A percentile compares a stretch with the other conserved stretches of the same genome.
Conservation (phyloP, 2,113 vertebrate genomes). For the Jaculus jaculus region DNA sequence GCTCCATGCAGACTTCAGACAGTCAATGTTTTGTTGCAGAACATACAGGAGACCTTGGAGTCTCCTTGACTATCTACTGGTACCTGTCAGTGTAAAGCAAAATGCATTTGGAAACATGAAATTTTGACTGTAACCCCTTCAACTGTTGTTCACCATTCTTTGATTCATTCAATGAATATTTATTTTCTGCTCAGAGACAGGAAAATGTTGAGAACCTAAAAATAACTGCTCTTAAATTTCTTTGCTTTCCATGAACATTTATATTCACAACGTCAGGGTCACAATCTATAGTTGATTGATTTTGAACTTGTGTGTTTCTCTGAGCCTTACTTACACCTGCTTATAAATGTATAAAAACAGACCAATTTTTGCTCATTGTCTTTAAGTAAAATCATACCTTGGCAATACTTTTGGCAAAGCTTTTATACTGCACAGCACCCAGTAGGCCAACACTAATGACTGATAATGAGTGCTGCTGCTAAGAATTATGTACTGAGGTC, state of each 20-base stretch:
- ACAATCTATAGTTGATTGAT: constrained; percentile 74
- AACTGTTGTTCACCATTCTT: constrained; percentile 41
- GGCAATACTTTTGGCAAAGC: too few relatives aligned
- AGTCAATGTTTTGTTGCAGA: not conserved
- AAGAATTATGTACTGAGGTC: not conserved
- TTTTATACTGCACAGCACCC: not conserved
- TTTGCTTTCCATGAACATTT: constrained; percentile 68
- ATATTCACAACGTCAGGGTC: constrained; percentile 68
- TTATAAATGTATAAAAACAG: constrained; percentile 45
- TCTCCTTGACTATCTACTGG: constrained; percentile 49
- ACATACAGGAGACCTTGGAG: constrained; percentile 23
- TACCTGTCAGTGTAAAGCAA: constrained; percentile 48
- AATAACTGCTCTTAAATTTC: constrained; percentile 67
- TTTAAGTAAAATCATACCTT: not conserved
- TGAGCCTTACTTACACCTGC: not conserved
- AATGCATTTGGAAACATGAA: constrained; percentile 56
- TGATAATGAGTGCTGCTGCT: not conserved
- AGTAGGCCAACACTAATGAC: not conserved
- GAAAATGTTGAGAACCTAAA: constrained; percentile 55
- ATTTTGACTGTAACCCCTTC: constrained; percentile 58
- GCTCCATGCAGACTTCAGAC: not conserved
- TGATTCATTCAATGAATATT: constrained; percentile 74
- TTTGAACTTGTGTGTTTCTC: constrained; percentile 55
- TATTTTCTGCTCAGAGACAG: constrained; percentile 69
- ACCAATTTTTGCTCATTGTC: constrained; percentile 2